Evolutionary conservation across 2,888 invertebrate genomes (phyloP).

Genomic region (Coecobrya sp.): DNA sequence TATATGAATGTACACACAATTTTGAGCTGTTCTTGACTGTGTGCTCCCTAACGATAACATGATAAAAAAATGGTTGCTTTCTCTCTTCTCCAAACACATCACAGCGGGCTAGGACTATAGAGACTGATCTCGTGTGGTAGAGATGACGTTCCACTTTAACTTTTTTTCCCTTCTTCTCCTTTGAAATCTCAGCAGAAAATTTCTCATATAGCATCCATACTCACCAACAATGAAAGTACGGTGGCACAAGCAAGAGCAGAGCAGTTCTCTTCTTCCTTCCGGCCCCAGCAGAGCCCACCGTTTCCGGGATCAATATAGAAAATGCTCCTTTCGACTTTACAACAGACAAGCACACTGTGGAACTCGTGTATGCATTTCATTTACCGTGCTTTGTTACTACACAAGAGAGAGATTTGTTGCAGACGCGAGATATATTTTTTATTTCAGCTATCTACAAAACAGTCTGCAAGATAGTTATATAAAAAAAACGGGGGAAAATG

Average conservation of each 20-base stretch:
- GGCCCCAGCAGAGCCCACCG: conserved; percentile 80
- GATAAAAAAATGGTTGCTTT: neutral
- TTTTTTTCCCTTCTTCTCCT: conserved; percentile 51
- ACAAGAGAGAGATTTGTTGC: neutral
- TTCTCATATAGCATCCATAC: conserved; percentile 8
- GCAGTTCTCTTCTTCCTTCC: conserved; percentile 79
- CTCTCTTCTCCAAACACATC: conserved; percentile 18
- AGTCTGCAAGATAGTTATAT: neutral
- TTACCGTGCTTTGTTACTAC: neutral
- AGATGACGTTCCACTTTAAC: conserved; percentile 77
- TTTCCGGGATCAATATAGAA: conserved; percentile 81
- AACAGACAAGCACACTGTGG: too few relatives aligned
- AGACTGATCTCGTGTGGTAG: conserved; percentile 49
- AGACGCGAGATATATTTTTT: neutral
- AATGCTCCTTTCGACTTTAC: conserved; percentile 62
- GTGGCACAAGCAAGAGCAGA: conserved; percentile 53
- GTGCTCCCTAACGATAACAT: neutral
- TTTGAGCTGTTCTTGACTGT: neutral
- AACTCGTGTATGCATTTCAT: neutral
- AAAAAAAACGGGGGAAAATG: neutral
- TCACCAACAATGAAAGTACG: conserved; percentile 43
- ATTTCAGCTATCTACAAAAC: neutral
- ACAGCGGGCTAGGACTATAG: neutral
- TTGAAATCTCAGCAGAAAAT: conserved; percentile 68
- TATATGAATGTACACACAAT: conserved; percentile 16